Conservation (phyloP, 2,797 vertebrate genomes). For the Enteromius viviparus region DNA sequence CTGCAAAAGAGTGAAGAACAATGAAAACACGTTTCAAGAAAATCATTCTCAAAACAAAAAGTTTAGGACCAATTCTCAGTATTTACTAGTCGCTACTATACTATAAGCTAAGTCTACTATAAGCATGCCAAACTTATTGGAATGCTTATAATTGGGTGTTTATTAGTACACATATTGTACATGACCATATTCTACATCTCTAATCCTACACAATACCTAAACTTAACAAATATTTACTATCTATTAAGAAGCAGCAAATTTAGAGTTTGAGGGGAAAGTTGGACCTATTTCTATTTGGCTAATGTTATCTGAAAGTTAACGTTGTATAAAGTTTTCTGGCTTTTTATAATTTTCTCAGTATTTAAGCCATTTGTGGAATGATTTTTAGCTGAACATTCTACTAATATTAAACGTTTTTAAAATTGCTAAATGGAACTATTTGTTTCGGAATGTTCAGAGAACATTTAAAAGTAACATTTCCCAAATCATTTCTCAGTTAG, state of each 20-base stretch:
- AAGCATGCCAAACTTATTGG: no score
- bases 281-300: not conserved
- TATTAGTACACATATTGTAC: no score
- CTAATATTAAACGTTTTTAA: not conserved
- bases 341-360: not conserved
- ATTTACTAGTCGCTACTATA: no score
- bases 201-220: not conserved
- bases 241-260: not conserved
- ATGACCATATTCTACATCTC: not conserved
- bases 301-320: not conserved
- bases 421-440: not conserved
- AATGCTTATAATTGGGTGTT: no score
- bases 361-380: not conserved
- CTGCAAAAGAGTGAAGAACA: slow-evolving; percentile 68
- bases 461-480: not conserved
- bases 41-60: no score
- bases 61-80: no score
- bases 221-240: not conserved
- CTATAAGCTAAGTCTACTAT: no score
- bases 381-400: not conserved
- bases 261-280: not conserved
- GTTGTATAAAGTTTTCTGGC: not conserved
- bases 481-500: not conserved
- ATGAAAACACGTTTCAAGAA: slow-evolving; percentile 19
- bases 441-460: not conserved